Evolutionary conservation across 2,113 vertebrate species (phyloP).

Genomic region (Pluvialis apricaria): DNA sequence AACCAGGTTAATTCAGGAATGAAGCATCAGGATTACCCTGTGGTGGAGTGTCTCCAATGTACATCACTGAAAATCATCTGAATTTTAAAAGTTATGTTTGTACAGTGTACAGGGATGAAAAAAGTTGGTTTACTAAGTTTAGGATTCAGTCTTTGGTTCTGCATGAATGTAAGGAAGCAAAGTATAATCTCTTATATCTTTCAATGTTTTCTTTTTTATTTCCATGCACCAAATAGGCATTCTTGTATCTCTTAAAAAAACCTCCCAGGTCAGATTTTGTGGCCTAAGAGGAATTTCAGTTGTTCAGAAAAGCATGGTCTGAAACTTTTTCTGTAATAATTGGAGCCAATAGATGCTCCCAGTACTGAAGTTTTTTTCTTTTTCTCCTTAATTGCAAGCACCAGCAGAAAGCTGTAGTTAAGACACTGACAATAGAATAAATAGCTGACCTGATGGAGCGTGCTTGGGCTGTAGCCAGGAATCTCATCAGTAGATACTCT

Average conservation of each 20-base stretch:
- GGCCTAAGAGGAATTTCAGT: neutral
- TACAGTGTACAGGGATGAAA: neutral
- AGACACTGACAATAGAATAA: neutral
- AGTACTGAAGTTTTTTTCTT: neutral
- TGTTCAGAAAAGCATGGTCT: neutral
- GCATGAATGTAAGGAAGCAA: neutral
- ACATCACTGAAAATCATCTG: neutral
- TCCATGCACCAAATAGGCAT: neutral
- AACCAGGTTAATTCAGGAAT: neutral
- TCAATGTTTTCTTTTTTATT: neutral
- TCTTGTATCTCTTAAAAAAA: neutral
- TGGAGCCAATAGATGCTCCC: neutral
- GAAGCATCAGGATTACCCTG: fast-evolving
- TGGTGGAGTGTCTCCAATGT: neutral
- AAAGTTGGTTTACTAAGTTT: neutral
- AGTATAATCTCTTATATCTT: neutral
- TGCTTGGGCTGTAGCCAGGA: neutral
- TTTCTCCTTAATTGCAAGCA: neutral
- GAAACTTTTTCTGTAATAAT: neutral
- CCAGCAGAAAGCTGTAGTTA: neutral
- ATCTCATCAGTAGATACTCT: neutral
- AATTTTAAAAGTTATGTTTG: neutral
- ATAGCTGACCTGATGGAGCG: neutral
- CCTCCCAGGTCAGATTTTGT: neutral
- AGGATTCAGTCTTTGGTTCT: neutral